Conservation (phyloP, 2,888 invertebrate genomes). For the Ischnus inquisitorius region DNA sequence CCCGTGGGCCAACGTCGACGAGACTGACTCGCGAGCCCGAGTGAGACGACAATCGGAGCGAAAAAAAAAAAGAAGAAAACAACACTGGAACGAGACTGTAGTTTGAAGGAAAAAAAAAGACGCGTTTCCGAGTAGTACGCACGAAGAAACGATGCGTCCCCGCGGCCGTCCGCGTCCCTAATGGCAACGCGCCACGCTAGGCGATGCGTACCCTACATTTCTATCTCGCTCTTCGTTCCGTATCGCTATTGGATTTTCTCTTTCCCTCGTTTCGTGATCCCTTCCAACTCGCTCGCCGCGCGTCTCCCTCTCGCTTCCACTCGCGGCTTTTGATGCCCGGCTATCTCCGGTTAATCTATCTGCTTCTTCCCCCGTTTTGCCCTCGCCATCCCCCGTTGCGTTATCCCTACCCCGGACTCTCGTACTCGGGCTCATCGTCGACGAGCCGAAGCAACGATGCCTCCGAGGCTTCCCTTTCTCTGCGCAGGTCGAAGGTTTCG, state of each 20-base stretch:
- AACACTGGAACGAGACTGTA: conserved; percentile 17
- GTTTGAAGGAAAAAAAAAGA: conserved; percentile 34
- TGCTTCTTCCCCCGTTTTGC: conserved; percentile 50
- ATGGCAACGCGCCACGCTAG: conserved; percentile 78
- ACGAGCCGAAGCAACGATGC: conserved; percentile 24
- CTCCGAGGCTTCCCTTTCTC: conserved; percentile 47
- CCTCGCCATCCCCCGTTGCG: conserved; percentile 61
- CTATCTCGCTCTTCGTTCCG: conserved; percentile 68
- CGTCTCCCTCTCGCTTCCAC: conserved; percentile 44
- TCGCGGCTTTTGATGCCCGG: conserved; percentile 28
- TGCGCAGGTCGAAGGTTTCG: conserved; percentile 50
- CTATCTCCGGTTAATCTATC: conserved; percentile 65
- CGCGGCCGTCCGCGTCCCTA: conserved; percentile 81
- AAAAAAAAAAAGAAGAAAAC: conserved; percentile 25
- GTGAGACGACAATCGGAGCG: conserved; percentile 9
- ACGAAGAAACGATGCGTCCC: conserved; percentile 78
- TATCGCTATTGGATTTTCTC: conserved; percentile 57
- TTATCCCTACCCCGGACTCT: conserved; percentile 41
- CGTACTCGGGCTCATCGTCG: background rate
- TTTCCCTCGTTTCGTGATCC: conserved; percentile 47
- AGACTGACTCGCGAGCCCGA: conserved; percentile 13
- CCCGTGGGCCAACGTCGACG: conserved; percentile 65
- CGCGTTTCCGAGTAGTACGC: conserved; percentile 63
- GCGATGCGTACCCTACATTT: conserved; percentile 71
- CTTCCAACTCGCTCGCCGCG: conserved; percentile 56